phyloP scores from a whole-genome alignment of 2,113 vertebrate species.

The Microtus pennsylvanicus region DNA sequence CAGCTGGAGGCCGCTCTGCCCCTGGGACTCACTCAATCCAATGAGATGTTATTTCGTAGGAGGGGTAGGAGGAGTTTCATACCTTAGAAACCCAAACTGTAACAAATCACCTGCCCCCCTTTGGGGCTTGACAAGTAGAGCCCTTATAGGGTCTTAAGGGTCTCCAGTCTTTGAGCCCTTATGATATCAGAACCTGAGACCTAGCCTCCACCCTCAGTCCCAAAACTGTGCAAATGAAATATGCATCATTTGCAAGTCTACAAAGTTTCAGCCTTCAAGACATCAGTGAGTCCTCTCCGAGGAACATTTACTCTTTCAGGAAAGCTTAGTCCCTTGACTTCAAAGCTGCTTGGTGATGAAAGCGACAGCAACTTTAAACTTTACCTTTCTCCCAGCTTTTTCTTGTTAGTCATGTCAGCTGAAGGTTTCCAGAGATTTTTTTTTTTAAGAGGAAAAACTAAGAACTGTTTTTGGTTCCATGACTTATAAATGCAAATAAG shows the following conservation, averaged over 20 bases:
- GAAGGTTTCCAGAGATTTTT: neutral
- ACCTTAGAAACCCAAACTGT: slow-evolving; percentile 12
- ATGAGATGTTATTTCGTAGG: neutral
- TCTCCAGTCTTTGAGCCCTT: neutral
- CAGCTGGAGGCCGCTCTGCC: too few species aligned
- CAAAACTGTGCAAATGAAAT: neutral
- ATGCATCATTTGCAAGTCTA: neutral
- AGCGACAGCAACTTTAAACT: slow-evolving; percentile 65
- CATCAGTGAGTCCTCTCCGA: slow-evolving; percentile 49
- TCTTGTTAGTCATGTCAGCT: slow-evolving; percentile 62
- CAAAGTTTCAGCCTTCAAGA: neutral
- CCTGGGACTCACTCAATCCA: neutral
- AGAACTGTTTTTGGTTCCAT: slow-evolving; percentile 35
- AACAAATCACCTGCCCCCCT: neutral
- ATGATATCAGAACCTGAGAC: neutral
- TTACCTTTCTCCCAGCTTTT: slow-evolving; percentile 48
- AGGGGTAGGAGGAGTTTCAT: neutral
- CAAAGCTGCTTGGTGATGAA: slow-evolving; percentile 52
- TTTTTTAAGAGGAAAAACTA: neutral
- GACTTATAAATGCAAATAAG: slow-evolving; percentile 64
- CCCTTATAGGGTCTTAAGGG: neutral
- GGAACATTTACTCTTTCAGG: slow-evolving; percentile 33
- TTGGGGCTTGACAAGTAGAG: neutral
- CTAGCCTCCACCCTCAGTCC: neutral
- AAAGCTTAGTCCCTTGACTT: slow-evolving; percentile 36